Conservation (phyloP, 2,888 invertebrate genomes). For the Anarsia innoxiella region DNA sequence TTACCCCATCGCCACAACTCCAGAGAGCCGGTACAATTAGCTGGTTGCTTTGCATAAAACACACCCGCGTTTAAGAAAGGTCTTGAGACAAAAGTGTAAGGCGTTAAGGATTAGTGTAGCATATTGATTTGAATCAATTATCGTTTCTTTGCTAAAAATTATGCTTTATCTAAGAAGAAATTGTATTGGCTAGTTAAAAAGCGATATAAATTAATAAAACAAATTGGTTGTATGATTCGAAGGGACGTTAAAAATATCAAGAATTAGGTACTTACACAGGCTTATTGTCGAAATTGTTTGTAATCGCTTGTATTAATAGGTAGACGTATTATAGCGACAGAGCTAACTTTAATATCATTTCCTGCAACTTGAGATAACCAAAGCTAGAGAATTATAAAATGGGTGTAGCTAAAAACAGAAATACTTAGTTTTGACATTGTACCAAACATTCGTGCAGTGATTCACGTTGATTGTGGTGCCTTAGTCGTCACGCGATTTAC, state of each 20-base stretch:
- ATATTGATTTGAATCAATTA: too few relatives aligned
- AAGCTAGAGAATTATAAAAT: background rate
- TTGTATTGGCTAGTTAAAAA: too few relatives aligned
- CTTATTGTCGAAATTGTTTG: too few relatives aligned
- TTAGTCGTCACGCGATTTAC: slow-evolving; percentile 45
- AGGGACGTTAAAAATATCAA: too few relatives aligned
- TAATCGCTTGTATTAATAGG: background rate
- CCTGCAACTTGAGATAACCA: background rate
- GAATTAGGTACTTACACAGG: background rate
- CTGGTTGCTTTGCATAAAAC: slow-evolving; percentile 55
- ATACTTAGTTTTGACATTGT: slow-evolving; percentile 26
- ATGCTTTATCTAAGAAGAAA: too few relatives aligned
- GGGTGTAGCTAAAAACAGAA: background rate
- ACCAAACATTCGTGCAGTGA: slow-evolving; percentile 42
- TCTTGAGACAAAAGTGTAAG: slow-evolving; percentile 20
- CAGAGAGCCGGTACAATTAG: slow-evolving; percentile 50
- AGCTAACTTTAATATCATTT: background rate
- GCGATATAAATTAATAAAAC: too few relatives aligned
- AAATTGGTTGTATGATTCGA: too few relatives aligned
- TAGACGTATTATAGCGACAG: background rate
- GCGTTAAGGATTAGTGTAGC: background rate
- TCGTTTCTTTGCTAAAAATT: too few relatives aligned
- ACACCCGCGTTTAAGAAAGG: slow-evolving; percentile 28
- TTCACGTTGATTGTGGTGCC: slow-evolving; percentile 43
- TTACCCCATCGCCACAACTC: slow-evolving; percentile 38